Base-by-base conservation (phyloP, 2,888 invertebrate species). In the Megalurothrips usitatus region DNA sequence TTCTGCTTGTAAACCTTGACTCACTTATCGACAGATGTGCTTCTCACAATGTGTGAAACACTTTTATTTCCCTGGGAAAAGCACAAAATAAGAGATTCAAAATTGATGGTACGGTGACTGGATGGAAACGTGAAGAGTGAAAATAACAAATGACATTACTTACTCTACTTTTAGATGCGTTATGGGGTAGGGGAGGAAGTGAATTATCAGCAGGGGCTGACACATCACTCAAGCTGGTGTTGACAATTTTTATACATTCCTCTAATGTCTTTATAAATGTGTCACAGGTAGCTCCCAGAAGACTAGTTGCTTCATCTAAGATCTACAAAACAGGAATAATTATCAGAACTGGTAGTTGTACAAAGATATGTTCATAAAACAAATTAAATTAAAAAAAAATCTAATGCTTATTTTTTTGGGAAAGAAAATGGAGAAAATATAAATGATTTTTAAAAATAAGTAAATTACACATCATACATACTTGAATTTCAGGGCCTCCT, bases 241-340 rank as follows among this genome's bases (percentile, higher is more conserved):
- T 89, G 43, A 91, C 88, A 80, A 91, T 86, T 86, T 90, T 91
- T 91, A 94, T 93, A 84, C 94, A 94, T 84, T 94, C 94, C 87
- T 95, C 94, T 84, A 95, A 88, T 34, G 94, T 94, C 86, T 92
- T 90, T 83, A 94, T 94, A 87, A 95, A 94, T 52, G 94, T 94
- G 88, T 95, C 94, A 89, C 94, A 95, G 80, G 94, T 95, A 78
- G 92, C 93, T 82, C 92, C 91, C 63, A 95, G 87, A 83, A 94
- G 89, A 85, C 91, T 91, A 14, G 94, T 92, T 6, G 92, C 92
- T 87, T 94, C 94, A 85, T 92, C 90, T 85, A 93, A 89, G 89
- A 91, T 91, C 92, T 93, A 88, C 79, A 90, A 82, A 68, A 82
- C 52, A 34, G 89, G 83, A 83, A 80, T 52, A 81, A 79, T 78